Evolutionary conservation across 2,797 vertebrate genomes (phyloP).

Genomic region (Lateolabrax maculatus): DNA sequence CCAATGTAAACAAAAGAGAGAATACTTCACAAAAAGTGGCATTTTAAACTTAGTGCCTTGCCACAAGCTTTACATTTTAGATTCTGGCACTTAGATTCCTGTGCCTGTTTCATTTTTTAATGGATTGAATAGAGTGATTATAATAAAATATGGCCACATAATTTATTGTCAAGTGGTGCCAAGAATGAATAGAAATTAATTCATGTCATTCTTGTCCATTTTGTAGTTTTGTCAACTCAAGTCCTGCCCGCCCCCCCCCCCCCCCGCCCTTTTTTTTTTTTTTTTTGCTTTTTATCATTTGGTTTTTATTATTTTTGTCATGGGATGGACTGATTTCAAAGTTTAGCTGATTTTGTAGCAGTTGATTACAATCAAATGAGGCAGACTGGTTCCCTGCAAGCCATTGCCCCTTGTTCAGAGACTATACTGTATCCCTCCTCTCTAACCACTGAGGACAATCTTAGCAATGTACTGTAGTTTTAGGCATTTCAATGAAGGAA

Average conservation of each 20-base stretch:
- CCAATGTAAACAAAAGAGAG: slow-evolving; percentile 67
- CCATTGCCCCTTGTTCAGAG: slow-evolving; percentile 49
- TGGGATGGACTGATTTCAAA: slow-evolving; percentile 43
- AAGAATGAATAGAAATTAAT: slow-evolving; percentile 51
- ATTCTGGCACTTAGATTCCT: slow-evolving; percentile 75
- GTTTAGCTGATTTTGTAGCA: slow-evolving; percentile 63
- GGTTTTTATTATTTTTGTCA: slow-evolving; percentile 1
- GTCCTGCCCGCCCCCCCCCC: background rate
- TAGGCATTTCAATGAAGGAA: slow-evolving; percentile 57
- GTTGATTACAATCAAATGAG: slow-evolving; percentile 71
- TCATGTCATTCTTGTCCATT: slow-evolving; percentile 40
- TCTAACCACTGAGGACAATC: slow-evolving; percentile 76
- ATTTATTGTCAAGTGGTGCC: slow-evolving; percentile 58
- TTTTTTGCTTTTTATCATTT: slow-evolving; percentile 29
- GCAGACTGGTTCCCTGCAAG: slow-evolving; percentile 56
- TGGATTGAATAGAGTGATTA: slow-evolving; percentile 59
- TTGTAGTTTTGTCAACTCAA: slow-evolving; percentile 36
- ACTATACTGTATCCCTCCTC: slow-evolving; percentile 66
- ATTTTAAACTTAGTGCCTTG: slow-evolving; percentile 90
- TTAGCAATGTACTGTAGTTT: slow-evolving; percentile 66
- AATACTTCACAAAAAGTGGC: slow-evolving; percentile 70
- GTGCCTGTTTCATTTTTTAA: slow-evolving; percentile 79
- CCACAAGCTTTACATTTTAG: slow-evolving; percentile 79
- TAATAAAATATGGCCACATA: slow-evolving; percentile 51
- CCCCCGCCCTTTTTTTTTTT: background rate